Conservation (phyloP, 2,888 invertebrate genomes). For the Uloborus plumipes region DNA sequence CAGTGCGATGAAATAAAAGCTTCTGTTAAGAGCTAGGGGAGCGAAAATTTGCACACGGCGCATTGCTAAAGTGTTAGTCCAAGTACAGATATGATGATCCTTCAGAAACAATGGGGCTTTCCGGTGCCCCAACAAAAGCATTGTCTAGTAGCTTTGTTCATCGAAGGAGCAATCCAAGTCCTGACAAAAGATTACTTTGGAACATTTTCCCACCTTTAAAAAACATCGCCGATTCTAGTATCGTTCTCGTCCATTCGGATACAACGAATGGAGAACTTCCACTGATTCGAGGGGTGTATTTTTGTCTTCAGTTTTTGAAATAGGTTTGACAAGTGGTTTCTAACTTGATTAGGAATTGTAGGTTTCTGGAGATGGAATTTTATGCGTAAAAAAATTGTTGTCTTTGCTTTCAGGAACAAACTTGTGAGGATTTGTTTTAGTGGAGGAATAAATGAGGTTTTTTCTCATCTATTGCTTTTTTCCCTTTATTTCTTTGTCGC, state of each 20-base stretch:
- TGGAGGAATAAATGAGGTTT: no score
- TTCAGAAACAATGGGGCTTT: slow-evolving; percentile 58
- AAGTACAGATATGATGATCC: slow-evolving; percentile 53
- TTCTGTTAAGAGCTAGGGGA: slow-evolving; percentile 43
- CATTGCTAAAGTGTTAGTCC: slow-evolving; percentile 51
- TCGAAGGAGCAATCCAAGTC: slow-evolving; percentile 46
- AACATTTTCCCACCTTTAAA: slow-evolving; percentile 43
- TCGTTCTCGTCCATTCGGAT: slow-evolving; percentile 16
- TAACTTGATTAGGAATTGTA: slow-evolving; percentile 53
- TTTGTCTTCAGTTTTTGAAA: slow-evolving; percentile 21
- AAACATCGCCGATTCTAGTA: slow-evolving; percentile 48
- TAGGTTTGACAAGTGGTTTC: slow-evolving; percentile 10
- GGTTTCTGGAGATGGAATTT: no score
- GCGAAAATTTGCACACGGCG: slow-evolving; percentile 59
- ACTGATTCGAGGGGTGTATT: slow-evolving; percentile 25
- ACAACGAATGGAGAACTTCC: not conserved
- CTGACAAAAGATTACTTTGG: slow-evolving; percentile 52
- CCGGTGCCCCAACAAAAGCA: slow-evolving; percentile 32
- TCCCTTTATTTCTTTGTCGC: no score
- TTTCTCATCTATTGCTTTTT: no score
- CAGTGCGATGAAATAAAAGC: slow-evolving; percentile 51
- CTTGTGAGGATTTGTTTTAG: no score
- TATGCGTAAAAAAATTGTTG: no score
- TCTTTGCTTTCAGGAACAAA: no score
- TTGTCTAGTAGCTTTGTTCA: slow-evolving; percentile 53